A percentile compares a stretch with the other conserved stretches of the same genome.
phyloP scores from a whole-genome alignment of 2,113 vertebrate genomes.

The Mustelus asterias region DNA sequence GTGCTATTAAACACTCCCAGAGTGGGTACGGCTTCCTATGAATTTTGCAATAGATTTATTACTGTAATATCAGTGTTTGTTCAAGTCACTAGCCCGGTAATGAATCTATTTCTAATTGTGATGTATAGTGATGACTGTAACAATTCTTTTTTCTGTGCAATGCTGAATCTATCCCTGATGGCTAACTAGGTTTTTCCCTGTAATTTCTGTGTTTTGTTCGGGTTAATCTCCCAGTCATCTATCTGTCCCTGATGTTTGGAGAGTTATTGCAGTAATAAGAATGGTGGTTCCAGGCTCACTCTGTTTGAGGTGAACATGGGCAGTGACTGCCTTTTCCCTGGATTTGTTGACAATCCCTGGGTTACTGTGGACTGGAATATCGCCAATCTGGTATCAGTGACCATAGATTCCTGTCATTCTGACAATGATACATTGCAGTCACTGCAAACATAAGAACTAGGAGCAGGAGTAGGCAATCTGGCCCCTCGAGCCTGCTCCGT shows the following conservation, averaged over 20 bases:
- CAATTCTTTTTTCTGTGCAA: neutral
- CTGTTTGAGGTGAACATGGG: neutral
- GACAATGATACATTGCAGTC: neutral
- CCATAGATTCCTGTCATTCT: neutral
- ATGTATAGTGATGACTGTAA: neutral
- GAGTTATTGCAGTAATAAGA: neutral
- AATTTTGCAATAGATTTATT: neutral
- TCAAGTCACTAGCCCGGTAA: neutral
- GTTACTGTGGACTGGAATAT: neutral
- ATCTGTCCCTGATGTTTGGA: neutral
- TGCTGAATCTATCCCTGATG: neutral
- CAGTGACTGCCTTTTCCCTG: neutral
- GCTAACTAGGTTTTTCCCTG: neutral
- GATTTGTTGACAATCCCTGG: neutral
- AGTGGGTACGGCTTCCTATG: neutral
- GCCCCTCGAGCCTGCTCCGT: too few species aligned
- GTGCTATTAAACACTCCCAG: neutral
- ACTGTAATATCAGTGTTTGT: neutral
- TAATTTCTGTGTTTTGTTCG: neutral
- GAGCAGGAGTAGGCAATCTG: too few species aligned
- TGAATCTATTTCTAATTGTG: neutral
- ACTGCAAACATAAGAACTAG: too few species aligned
- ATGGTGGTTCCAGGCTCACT: neutral
- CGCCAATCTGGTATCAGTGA: neutral
- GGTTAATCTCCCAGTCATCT: neutral